A percentile compares a stretch with the other conserved stretches of the same genome.
phyloP scores from a whole-genome alignment of 2,113 vertebrate genomes.

The Circaetus gallicus region DNA sequence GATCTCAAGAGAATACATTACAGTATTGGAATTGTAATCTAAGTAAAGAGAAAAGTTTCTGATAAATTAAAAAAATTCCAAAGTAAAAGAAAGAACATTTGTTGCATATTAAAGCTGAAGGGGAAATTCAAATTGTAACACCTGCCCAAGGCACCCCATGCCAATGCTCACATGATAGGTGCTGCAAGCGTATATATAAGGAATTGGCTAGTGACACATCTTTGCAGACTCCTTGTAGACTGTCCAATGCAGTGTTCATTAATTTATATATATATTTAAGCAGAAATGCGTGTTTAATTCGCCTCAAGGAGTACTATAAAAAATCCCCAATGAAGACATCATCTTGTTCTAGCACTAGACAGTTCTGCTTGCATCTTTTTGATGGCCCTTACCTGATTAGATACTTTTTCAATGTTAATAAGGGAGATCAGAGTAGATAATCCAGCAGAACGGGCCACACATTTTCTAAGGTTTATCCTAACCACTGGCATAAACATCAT shows the following conservation, averaged over 20 bases:
- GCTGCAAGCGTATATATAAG: neutral
- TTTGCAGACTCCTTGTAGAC: neutral
- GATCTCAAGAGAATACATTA: neutral
- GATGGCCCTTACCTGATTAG: neutral
- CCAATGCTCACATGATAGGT: neutral
- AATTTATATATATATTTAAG: neutral
- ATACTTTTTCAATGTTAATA: neutral
- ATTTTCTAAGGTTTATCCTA: neutral
- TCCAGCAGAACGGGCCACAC: rapidly evolving
- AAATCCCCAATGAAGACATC: neutral
- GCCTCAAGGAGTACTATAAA: neutral
- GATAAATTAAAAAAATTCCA: neutral
- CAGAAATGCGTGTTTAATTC: neutral
- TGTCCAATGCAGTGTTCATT: neutral
- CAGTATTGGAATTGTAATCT: neutral
- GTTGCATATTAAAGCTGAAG: neutral
- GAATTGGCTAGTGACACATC: rapidly evolving
- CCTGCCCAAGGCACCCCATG: neutral
- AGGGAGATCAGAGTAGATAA: neutral
- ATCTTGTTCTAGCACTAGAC: neutral
- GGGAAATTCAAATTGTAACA: neutral
- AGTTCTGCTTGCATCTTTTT: neutral
- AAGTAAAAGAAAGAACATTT: neutral
- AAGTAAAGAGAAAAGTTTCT: neutral
- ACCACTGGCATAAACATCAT: neutral